Evolutionary conservation across 2,888 invertebrate genomes (phyloP), one percentile per base, ranked within the genome.

Genomic region (Acleris laterana): DNA sequence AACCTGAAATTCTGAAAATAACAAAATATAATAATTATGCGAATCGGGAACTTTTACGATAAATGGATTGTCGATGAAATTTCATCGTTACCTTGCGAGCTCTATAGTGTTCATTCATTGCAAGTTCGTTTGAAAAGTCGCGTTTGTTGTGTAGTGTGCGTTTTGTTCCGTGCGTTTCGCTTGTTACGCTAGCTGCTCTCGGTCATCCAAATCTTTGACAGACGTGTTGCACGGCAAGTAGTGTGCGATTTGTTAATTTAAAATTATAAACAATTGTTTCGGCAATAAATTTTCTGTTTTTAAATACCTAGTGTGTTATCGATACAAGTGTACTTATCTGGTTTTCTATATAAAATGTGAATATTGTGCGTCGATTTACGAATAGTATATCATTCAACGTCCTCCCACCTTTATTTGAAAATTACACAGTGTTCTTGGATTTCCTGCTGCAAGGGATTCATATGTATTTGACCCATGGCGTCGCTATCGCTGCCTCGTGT

Each of bases 401-500:
- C 44, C 46, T 51, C 55, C 62, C 72, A 73, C 61, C 69, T 73
- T 57, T 65, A 72, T 72, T 73, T 74, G 53, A 60, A 70, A 73
- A 72, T 70, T 66, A 62, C 71, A 70, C 71, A 66, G 72, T 70
- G 71, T 72, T 70, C 66, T 70, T 70, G 67, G 71, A 56, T 70
- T 72, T 77, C 81, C 78, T 81, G 74, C 74, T 81, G 72, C 76
- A 76, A 77, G 78, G 81, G 72, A 78, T 82, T 82, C 76, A 79
- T 78, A 82, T 87, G 82, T 88, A 82, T 81, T 68, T 83, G 83
- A 81, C 82, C 82, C 85, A 96, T 96, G 96, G 95, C 96, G 90
- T 96, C 96, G 74, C 87, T 96, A 82, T 96, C 96, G 52, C 87
- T 96, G 76, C 96, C 95, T 46, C 93, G 95, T 78, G 96, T 96